Base-by-base conservation (phyloP, 2,797 vertebrate species). In the Smutsia temminckii region DNA sequence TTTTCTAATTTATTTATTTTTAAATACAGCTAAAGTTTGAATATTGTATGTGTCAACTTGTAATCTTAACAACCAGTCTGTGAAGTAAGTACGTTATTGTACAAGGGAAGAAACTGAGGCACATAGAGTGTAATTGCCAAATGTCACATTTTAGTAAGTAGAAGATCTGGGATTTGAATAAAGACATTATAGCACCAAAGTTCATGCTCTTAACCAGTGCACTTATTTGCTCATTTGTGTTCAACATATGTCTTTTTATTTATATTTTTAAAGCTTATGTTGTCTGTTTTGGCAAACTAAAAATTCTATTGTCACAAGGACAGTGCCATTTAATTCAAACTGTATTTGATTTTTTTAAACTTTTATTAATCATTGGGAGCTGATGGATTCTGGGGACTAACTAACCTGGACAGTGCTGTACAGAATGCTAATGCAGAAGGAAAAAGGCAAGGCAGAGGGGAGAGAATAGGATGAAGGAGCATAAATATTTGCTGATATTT, bases 401-500 rank as follows among this genome's bases (percentile, higher is more conserved):
- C 57, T 85, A 81, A 96, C 46, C 51, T 89, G 68, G 42, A 78
- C 9, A 78, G 21, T 29, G 64, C 8, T 32, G 8, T 78, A 88
- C 13, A 81, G 95, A 88, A 91, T 88, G 29, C 21, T 89, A 85
- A 88, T 55, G 49, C 25, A 91, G 46, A 23, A 92, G 74, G 51
- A 40, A 63, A 89, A 93, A 88, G 81, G 83, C 34, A 80, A 93
- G 21, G 57, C 94, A 92, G 87, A 92, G 23, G 92, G 51, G 71
- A 93, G 63, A 93, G 75, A 95, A 93, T 85, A 87, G 79, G 68
- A 94, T 95, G 53, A 93, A 90, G 49, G 34, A 42, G 14, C 91
- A 97, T 97, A 92, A 97, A 96, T 91, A 96, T 97, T 95, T 85
- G 92, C 89, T 89, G 46, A 80, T 40, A 90, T 79, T 95, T 97